Conservation (phyloP, 92 coral and sea anemone species). For the Blastomussa wellsi region DNA sequence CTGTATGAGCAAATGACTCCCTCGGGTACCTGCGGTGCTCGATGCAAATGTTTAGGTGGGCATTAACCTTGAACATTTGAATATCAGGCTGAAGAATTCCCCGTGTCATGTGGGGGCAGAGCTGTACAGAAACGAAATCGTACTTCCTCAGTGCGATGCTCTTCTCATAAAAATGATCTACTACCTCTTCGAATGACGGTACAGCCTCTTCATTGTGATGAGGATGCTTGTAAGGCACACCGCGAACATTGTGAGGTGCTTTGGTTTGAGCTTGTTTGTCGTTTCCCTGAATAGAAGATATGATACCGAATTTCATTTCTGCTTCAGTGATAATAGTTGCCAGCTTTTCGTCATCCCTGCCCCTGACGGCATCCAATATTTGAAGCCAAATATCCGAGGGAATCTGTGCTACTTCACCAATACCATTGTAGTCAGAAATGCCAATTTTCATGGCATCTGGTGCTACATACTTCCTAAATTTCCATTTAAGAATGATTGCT, state of each 20-base stretch:
- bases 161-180: conserved; percentile 65
- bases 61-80: conserved; percentile 74
- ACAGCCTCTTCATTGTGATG: conserved; percentile 19
- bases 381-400: conserved; percentile 50
- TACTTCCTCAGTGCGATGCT: conserved; percentile 52
- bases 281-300: neutral
- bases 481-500: conserved; percentile 58
- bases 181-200: conserved; percentile 5
- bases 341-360: conserved; percentile 20
- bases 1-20: conserved; percentile 72
- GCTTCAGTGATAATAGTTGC: conserved; percentile 12
- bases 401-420: conserved; percentile 25
- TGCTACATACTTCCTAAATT: conserved; percentile 59
- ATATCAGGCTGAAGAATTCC: conserved; percentile 77
- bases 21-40: conserved; percentile 86
- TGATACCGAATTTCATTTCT: neutral
- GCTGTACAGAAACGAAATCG: conserved; percentile 70
- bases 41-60: conserved; percentile 70
- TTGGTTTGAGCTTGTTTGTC: neutral
- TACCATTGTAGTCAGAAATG: neutral
- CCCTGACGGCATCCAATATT: conserved; percentile 44
- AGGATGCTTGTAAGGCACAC: conserved; percentile 51
- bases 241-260: neutral
- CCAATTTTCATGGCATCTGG: conserved; percentile 2
- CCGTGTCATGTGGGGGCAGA: conserved; percentile 58